A percentile compares a stretch with the other conserved stretches of the same genome.
These are phyloP conservation scores for Delia radicum DNA, from an alignment of 1,140 invertebrate species.

Conservation along the genomic window DNA sequence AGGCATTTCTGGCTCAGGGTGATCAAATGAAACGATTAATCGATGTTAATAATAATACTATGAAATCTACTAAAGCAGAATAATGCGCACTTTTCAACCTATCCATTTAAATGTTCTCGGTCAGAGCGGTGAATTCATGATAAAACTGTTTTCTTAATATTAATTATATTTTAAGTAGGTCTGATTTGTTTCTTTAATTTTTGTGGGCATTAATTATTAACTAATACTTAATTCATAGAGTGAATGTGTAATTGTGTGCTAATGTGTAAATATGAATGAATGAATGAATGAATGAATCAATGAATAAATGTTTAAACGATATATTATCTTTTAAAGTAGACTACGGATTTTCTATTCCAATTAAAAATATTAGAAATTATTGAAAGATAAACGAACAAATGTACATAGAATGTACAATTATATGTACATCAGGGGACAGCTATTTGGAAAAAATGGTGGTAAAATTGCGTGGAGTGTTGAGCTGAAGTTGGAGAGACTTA, in stretches of 20 bases:
- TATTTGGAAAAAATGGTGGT: too few relatives aligned
- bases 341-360: too few relatives aligned
- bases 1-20: constrained; percentile 26
- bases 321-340: not conserved
- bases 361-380: too few relatives aligned
- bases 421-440: too few relatives aligned
- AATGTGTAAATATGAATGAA: not conserved
- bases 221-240: not conserved
- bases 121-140: not conserved
- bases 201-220: not conserved
- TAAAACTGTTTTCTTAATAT: not conserved
- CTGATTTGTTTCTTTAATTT: not conserved
- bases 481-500: too few relatives aligned
- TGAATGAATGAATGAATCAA: too few relatives aligned
- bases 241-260: not conserved
- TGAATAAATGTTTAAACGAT: not conserved
- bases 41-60: constrained; percentile 46
- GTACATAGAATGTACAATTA: too few relatives aligned
- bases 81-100: too few relatives aligned
- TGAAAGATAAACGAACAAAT: too few relatives aligned
- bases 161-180: not conserved
- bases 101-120: too few relatives aligned
- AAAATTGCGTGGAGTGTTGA: too few relatives aligned
- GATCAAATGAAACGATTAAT: constrained; percentile 41
- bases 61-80: constrained; percentile 45